phyloP scores from a whole-genome alignment of 2,888 invertebrate species.

The Agapostemon virescens region DNA sequence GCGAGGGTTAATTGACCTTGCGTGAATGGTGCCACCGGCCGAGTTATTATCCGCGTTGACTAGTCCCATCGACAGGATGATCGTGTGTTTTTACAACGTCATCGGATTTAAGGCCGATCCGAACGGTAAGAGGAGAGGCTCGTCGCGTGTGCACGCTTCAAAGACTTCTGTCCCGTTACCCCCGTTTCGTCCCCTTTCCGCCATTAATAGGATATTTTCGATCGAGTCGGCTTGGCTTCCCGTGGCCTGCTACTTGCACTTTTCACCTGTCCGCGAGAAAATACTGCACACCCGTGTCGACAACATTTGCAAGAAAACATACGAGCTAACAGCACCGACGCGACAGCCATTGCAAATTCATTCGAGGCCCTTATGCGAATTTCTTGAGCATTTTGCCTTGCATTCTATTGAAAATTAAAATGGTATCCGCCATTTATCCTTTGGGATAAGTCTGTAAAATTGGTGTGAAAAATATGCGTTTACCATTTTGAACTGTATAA shows the following conservation, averaged over 20 bases:
- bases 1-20: conserved; percentile 47
- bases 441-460: too few relatives aligned
- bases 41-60: conserved; percentile 23
- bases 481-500: too few relatives aligned
- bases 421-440: too few relatives aligned
- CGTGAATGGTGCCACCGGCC: conserved; percentile 22
- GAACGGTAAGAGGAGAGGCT: conserved; percentile 16
- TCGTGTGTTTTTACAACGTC: conserved; percentile 52
- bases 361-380: too few relatives aligned
- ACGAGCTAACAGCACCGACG: too few relatives aligned
- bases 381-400: too few relatives aligned
- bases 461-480: too few relatives aligned
- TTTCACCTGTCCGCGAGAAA: conserved; percentile 14
- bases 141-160: conserved; percentile 30
- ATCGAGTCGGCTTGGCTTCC: conserved; percentile 23
- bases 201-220: conserved; percentile 57
- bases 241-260: conserved; percentile 16
- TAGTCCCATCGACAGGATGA: conserved; percentile 42
- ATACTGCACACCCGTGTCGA: not conserved
- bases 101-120: conserved; percentile 45
- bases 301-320: not conserved
- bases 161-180: conserved; percentile 44
- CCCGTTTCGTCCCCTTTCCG: not conserved
- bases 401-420: too few relatives aligned
- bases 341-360: too few relatives aligned